Evolutionary conservation across 2,797 vertebrate genomes (phyloP).

Genomic region (Oreonectes daqikongensis): DNA sequence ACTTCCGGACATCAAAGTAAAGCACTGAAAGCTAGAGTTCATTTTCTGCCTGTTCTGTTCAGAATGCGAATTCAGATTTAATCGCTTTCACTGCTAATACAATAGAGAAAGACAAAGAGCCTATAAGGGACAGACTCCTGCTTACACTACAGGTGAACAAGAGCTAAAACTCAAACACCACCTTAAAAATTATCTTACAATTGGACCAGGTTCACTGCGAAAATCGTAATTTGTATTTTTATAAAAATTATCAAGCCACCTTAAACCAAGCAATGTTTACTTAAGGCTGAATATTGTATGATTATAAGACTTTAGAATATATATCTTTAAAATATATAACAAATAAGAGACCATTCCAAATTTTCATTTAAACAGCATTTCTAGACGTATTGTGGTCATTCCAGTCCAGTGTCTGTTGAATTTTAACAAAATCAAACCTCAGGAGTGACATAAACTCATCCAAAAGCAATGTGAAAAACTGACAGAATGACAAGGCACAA

Average conservation of each 20-base stretch:
- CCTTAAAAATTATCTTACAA: not conserved
- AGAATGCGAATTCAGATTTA: slow-evolving; percentile 69
- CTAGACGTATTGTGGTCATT: no score
- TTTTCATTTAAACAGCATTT: no score
- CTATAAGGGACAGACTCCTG: slow-evolving; percentile 43
- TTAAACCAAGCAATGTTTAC: not conserved
- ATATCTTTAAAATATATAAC: no score
- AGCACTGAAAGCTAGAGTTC: slow-evolving; percentile 68
- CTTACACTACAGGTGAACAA: slow-evolving; percentile 27
- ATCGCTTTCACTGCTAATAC: slow-evolving; percentile 66
- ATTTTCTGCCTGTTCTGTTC: slow-evolving; percentile 74
- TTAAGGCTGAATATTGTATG: not conserved
- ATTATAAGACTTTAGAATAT: not conserved
- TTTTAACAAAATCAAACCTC: no score
- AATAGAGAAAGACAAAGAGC: slow-evolving; percentile 59
- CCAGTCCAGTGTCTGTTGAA: no score
- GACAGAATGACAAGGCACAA: no score
- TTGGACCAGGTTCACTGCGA: not conserved
- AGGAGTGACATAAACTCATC: no score
- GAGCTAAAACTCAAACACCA: slow-evolving; percentile 17
- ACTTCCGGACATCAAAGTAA: slow-evolving; percentile 68
- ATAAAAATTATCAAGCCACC: not conserved
- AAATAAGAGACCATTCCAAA: no score
- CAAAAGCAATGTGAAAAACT: no score
- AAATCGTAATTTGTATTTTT: not conserved